Evolutionary conservation across 2,797 vertebrate species (phyloP).

Genomic region (Eremophila alpestris): DNA sequence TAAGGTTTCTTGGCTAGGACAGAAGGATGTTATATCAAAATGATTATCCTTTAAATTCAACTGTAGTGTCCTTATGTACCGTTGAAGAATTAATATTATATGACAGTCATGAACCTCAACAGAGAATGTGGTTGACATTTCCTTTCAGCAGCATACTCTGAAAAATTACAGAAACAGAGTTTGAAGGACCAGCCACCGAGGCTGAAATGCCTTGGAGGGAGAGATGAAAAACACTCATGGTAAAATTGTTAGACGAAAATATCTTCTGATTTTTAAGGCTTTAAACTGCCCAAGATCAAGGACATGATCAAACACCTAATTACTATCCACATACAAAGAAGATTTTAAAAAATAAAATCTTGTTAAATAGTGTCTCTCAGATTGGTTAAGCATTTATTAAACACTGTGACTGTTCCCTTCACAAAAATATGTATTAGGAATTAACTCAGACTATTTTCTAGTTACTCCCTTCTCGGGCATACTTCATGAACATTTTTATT

Average conservation of each 20-base stretch:
- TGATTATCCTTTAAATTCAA: not conserved
- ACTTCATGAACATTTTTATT: not conserved
- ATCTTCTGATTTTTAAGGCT: not conserved
- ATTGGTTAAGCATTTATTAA: not conserved
- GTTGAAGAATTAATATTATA: conserved; percentile 36
- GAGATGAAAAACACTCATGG: not conserved
- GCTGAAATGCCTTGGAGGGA: conserved; percentile 27
- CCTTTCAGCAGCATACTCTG: conserved; percentile 14
- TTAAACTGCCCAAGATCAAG: conserved; percentile 2
- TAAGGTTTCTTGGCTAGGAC: not conserved
- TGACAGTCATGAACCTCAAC: conserved; percentile 26
- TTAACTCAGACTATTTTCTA: not conserved
- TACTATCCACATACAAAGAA: not conserved
- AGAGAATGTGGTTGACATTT: conserved; percentile 16
- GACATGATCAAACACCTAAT: not conserved
- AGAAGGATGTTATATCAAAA: not conserved
- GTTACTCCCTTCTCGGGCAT: not conserved
- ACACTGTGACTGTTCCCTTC: not conserved
- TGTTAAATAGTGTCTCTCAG: not conserved
- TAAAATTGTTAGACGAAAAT: not conserved
- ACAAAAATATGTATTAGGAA: not conserved
- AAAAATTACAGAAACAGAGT: conserved; percentile 35
- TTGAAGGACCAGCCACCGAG: conserved; percentile 7
- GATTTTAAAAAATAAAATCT: not conserved
- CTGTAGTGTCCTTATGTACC: not conserved